Percentiles rank a stretch among this genome's conserved stretches.
These are phyloP conservation scores for Rhynchomys soricoides DNA, from an alignment of 2,113 vertebrate species.

Conservation along the genomic window DNA sequence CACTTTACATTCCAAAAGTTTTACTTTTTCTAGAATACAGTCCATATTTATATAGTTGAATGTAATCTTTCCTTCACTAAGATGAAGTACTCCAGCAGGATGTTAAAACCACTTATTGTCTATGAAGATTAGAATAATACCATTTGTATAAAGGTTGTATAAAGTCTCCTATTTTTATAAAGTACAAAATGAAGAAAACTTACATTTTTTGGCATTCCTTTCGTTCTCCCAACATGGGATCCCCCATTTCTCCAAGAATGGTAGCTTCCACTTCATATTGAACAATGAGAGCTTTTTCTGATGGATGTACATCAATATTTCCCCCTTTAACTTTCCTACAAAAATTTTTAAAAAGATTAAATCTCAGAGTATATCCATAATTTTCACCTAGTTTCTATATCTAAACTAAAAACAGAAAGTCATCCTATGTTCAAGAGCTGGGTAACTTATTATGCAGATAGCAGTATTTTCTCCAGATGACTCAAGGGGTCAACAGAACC, in stretches of 20 bases:
- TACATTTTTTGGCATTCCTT: slow-evolving; percentile 98
- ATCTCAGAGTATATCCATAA: slow-evolving; percentile 41
- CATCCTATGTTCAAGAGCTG: background rate
- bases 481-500: background rate
- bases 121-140: background rate
- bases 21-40: slow-evolving; percentile 43
- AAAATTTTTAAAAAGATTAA: slow-evolving; percentile 30
- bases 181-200: slow-evolving; percentile 73
- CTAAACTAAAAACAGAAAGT: background rate
- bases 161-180: slow-evolving; percentile 43
- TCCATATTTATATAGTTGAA: background rate
- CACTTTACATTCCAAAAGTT: slow-evolving; percentile 11
- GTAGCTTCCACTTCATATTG: slow-evolving; percentile 97
- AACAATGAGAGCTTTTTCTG: slow-evolving; percentile 95
- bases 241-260: slow-evolving; percentile 92
- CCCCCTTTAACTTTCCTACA: slow-evolving; percentile 94
- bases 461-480: background rate
- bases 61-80: slow-evolving; percentile 23
- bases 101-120: background rate
- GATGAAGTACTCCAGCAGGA: background rate
- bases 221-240: slow-evolving; percentile 92
- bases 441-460: background rate
- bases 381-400: slow-evolving; percentile 35
- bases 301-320: slow-evolving; percentile 95
- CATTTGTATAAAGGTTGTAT: slow-evolving; percentile 7